These are phyloP conservation scores for Epistrophella euchroma DNA, from an alignment of 2,888 invertebrate species.

Conservation along the genomic window DNA sequence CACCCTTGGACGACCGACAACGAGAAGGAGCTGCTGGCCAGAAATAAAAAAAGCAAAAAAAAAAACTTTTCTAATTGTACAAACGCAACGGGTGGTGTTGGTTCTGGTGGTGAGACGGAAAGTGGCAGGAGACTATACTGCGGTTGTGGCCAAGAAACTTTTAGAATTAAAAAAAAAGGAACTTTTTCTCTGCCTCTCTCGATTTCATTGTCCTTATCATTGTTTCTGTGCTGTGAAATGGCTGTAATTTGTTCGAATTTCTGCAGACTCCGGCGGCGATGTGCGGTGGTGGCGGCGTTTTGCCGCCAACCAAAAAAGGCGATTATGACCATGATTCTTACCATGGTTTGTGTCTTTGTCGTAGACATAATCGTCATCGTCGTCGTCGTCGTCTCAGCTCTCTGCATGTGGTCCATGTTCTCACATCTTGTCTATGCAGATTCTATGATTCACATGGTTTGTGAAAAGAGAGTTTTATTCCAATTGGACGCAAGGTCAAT, in stretches of 20 bases:
- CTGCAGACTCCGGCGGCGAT: constrained; percentile 40
- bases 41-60: not conserved
- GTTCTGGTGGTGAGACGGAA: constrained; percentile 14
- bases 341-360: constrained; percentile 47
- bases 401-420: constrained; percentile 56
- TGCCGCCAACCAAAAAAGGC: constrained; percentile 30
- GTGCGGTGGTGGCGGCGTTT: constrained; percentile 30
- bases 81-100: constrained; percentile 66
- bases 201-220: constrained; percentile 4
- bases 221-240: constrained; percentile 53
- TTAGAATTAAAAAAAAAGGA: constrained; percentile 50
- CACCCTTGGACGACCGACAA: constrained; percentile 1
- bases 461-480: constrained; percentile 16
- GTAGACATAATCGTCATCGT: not conserved
- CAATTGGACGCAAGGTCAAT: constrained; percentile 69
- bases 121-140: constrained; percentile 52
- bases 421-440: constrained; percentile 37
- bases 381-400: constrained; percentile 34
- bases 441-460: constrained; percentile 21
- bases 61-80: constrained; percentile 69
- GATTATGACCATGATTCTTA: constrained; percentile 37
- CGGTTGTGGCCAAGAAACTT: constrained; percentile 70
- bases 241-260: constrained; percentile 71
- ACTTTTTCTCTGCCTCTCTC: constrained; percentile 3
- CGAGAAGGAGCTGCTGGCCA: not conserved